phyloP scores from a whole-genome alignment of 2,888 invertebrate species.

The Strigamia maritima region DNA sequence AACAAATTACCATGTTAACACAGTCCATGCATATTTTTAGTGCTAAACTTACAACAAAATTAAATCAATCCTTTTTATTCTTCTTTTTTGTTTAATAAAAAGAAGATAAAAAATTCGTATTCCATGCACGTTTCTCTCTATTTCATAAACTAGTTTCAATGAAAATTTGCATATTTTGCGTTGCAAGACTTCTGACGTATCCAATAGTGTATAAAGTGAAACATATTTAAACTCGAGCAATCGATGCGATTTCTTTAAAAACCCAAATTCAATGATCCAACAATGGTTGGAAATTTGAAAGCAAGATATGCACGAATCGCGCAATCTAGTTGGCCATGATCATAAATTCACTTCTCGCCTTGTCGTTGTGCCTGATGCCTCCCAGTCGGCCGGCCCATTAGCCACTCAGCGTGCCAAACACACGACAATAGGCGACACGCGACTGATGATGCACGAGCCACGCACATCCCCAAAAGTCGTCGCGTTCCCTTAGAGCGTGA shows the following conservation, averaged over 20 bases:
- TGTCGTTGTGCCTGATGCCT: slow-evolving; percentile 30
- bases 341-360: slow-evolving; percentile 24
- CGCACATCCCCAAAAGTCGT: slow-evolving; percentile 30
- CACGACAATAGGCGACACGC: slow-evolving; percentile 34
- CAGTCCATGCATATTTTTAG: slow-evolving; percentile 11
- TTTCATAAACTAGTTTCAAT: background rate
- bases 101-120: background rate
- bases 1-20: slow-evolving; percentile 30
- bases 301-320: background rate
- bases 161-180: background rate
- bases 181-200: background rate
- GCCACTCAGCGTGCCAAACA: slow-evolving; percentile 34
- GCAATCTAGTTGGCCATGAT: slow-evolving; percentile 24
- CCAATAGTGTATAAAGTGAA: background rate
- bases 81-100: background rate
- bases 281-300: background rate
- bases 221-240: background rate
- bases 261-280: background rate
- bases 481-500: slow-evolving; percentile 34
- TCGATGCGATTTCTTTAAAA: background rate
- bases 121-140: background rate
- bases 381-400: slow-evolving; percentile 32
- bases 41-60: background rate
- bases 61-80: background rate
- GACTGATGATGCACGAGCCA: slow-evolving; percentile 31